Evolutionary conservation across 2,113 vertebrate species (phyloP), one percentile per base, ranked within the genome.

Genomic region (Rutilus rutilus): DNA sequence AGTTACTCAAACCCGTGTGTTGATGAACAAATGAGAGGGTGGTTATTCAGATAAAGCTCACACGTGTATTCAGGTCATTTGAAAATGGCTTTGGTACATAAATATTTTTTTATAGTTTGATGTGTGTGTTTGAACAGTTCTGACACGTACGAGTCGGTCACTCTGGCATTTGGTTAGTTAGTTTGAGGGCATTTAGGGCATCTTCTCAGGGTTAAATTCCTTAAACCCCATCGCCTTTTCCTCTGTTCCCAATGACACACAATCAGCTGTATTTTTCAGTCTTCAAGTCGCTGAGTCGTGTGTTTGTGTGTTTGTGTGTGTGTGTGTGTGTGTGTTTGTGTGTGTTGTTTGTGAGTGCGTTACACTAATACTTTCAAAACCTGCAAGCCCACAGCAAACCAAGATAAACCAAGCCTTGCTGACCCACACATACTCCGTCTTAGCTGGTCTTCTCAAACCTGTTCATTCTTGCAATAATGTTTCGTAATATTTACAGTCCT

Each of bases 341-440:
- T 42, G 39, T 42, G 39, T 42, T 81, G 77, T 87, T 85, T 85
- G 69, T 64, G 80, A 78, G 33, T 39, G 59, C 9, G 1, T 23
- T 77, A 71, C 65, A 67, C 84, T 88, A 87, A 88, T 87, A 64
- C 85, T 57, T 42, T 36, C 62, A 62, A 85, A 87, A 88, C 47
- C 85, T 83, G 42, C 83, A 83, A 88, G 82, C 87, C 80, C 81
- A 54, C 78, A 74, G 87, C 87, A 88, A 86, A 90, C 87, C 64
- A 82, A 71, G 85, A 78, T 90, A 88, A 90, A 85, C 62, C 78
- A 76, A 65, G 67, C 50, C 84, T 85, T 85, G 86, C 88, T 90
- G 89, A 90, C 89, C 88, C 86, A 82, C 88, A 85, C 89, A 87
- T 39, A 77, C 73, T 62, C 69, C n/a, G 64, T 82, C 86, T 82